Evolutionary conservation across 1,140 invertebrate genomes (phyloP), one percentile per base, ranked within the genome.

Genomic region (Halictus rubicundus): DNA sequence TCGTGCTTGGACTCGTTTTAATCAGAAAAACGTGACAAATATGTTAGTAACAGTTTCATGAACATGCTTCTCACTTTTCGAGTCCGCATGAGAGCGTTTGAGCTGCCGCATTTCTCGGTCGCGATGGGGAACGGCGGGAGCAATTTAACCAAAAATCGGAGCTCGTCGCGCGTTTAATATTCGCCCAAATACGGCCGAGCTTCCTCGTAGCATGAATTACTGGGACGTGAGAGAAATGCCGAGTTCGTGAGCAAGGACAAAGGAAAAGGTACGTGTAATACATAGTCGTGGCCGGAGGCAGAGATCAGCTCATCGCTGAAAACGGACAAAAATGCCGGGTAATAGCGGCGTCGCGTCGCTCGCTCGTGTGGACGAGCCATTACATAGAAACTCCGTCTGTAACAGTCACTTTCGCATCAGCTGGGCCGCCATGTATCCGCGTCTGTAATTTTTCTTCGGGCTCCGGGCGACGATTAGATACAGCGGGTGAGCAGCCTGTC

Each of bases 341-440:
- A 52, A 52, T 52, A 21, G 49, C 14, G 1, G 49, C 49, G 19
- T 52, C 65, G 70, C 46, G 64, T 71, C 32, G 39, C 68, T n/a
- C n/a, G 39, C 52, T 1, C 68, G 14, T 70, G 78, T 64, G 63
- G 60, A 81, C 54, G 54, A 9, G 68, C 68, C 82, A 84, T 87
- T 82, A 84, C 85, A 83, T 85, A 82, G 85, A 87, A 89, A 89
- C 85, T 74, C 75, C 75, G 12, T 80, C 57, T 73, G 65, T 72
- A 70, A 78, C 71, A 57, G 65, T 49, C 57, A 80, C 88, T 88
- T 89, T 90, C 88, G 86, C 86, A 84, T 82, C 32, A 39, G 42
- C 65, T 39, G 54, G 32, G 6, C 54, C n/a, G 5, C 54, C 54
- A 42, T 68, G 42, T 46, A 78, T 78, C 61, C 72, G 75, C 79